phyloP scores from a whole-genome alignment of 2,888 invertebrate species.

The Mythimna albipuncta region DNA sequence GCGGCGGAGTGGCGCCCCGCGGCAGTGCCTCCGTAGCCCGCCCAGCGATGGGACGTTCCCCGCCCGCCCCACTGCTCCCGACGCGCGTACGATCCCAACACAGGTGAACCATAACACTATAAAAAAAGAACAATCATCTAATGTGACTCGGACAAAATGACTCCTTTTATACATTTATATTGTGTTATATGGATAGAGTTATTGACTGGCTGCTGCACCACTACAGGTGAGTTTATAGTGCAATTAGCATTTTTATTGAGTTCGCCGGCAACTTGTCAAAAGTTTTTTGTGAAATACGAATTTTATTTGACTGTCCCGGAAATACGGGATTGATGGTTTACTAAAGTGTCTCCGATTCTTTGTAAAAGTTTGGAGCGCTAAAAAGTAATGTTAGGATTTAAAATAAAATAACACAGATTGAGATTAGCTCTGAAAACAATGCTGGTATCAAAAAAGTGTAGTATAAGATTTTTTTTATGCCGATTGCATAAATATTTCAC shows the following conservation, averaged over 20 bases:
- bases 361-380: slow-evolving; percentile 12
- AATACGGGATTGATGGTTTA: slow-evolving; percentile 46
- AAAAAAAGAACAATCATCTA: slow-evolving; percentile 69
- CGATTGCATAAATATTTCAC: not conserved
- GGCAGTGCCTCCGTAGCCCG: slow-evolving; percentile 82
- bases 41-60: slow-evolving; percentile 86
- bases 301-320: slow-evolving; percentile 62
- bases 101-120: slow-evolving; percentile 79
- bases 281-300: slow-evolving; percentile 73
- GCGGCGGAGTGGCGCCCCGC: slow-evolving; percentile 83
- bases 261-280: slow-evolving; percentile 77
- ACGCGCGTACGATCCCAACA: slow-evolving; percentile 75
- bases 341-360: slow-evolving; percentile 8
- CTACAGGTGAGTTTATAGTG: slow-evolving; percentile 85
- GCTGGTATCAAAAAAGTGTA: not conserved
- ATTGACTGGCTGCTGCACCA: slow-evolving; percentile 82
- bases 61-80: slow-evolving; percentile 72
- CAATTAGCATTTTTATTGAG: slow-evolving; percentile 86
- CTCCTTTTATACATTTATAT: slow-evolving; percentile 89
- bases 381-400: not conserved
- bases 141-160: slow-evolving; percentile 84
- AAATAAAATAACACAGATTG: not conserved
- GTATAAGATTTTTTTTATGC: not conserved
- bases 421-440: not conserved
- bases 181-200: slow-evolving; percentile 87